Evolutionary conservation across 2,113 vertebrate genomes (phyloP).

Genomic region (Indicator indicator): DNA sequence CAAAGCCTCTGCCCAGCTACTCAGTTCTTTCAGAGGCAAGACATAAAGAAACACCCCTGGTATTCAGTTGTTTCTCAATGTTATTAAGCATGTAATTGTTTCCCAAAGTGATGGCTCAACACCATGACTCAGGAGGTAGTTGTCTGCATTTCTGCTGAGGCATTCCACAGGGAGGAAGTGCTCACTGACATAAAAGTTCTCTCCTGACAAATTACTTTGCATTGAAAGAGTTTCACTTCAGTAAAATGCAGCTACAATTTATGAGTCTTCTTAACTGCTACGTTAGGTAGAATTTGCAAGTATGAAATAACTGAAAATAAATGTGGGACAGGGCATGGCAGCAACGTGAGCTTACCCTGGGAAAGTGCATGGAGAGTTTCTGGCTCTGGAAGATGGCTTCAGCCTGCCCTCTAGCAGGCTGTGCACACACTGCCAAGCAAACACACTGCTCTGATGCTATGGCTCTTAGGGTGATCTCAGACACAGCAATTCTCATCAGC

Average conservation of each 20-base stretch:
- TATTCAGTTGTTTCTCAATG: neutral
- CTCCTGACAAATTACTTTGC: neutral
- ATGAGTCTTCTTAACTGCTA: neutral
- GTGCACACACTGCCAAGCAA: neutral
- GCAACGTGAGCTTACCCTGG: accelerated
- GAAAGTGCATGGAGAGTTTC: neutral
- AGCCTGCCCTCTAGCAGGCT: constrained; percentile 28
- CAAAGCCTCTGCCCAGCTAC: neutral
- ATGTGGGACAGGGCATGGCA: neutral
- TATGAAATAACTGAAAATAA: neutral
- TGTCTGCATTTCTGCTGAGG: neutral
- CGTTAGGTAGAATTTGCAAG: neutral
- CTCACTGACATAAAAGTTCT: neutral
- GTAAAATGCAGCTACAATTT: neutral
- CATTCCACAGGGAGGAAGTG: neutral
- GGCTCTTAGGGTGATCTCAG: neutral
- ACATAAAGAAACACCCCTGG: neutral
- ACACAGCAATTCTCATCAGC: neutral
- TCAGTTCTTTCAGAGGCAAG: neutral
- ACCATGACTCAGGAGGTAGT: neutral
- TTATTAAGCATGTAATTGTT: too few species aligned
- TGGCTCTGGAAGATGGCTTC: neutral
- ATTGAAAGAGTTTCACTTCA: neutral
- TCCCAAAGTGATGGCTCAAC: neutral
- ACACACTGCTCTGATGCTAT: accelerated